Conservation (phyloP, 2,797 vertebrate species). For the Danionella dracula region DNA sequence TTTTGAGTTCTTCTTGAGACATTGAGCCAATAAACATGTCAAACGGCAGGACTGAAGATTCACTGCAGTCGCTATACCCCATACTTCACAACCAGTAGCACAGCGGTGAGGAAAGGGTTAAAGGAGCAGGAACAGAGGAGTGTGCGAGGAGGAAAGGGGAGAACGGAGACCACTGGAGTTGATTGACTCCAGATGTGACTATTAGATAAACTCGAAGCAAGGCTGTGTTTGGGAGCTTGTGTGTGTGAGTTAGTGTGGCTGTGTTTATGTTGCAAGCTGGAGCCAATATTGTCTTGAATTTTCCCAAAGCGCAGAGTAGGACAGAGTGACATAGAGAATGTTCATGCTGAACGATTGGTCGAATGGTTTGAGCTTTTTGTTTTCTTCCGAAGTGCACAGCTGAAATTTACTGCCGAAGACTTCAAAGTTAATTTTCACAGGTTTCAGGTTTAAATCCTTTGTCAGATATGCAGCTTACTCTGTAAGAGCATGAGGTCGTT, state of each 20-base stretch:
- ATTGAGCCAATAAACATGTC: background rate
- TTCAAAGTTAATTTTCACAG: too few species aligned
- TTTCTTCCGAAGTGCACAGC: slow-evolving; percentile 22
- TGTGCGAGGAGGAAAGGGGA: slow-evolving; percentile 21
- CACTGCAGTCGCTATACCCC: background rate
- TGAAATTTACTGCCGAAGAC: slow-evolving; percentile 28
- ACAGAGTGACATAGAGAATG: slow-evolving; percentile 18
- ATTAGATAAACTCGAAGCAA: slow-evolving; percentile 79
- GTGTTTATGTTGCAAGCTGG: slow-evolving; percentile 74
- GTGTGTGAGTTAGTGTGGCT: slow-evolving; percentile 75
- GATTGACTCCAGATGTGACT: slow-evolving; percentile 84
- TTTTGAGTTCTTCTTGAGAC: slow-evolving; percentile 6
- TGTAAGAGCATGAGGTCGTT: too few species aligned
- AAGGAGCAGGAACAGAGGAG: slow-evolving; percentile 66
- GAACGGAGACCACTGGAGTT: slow-evolving; percentile 60
- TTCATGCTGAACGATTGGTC: background rate
- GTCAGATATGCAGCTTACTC: too few species aligned
- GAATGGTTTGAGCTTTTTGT: background rate
- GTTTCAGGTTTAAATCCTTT: too few species aligned
- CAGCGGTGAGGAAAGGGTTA: slow-evolving; percentile 74
- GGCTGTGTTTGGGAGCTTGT: slow-evolving; percentile 65
- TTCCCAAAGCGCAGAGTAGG: slow-evolving; percentile 66
- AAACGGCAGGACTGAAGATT: background rate
- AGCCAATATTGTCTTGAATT: slow-evolving; percentile 66
- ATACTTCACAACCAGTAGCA: slow-evolving; percentile 60